Percentiles rank a stretch among this genome's conserved stretches.
Conservation (phyloP, 2,888 invertebrate species). For the Campoplex capitator region DNA sequence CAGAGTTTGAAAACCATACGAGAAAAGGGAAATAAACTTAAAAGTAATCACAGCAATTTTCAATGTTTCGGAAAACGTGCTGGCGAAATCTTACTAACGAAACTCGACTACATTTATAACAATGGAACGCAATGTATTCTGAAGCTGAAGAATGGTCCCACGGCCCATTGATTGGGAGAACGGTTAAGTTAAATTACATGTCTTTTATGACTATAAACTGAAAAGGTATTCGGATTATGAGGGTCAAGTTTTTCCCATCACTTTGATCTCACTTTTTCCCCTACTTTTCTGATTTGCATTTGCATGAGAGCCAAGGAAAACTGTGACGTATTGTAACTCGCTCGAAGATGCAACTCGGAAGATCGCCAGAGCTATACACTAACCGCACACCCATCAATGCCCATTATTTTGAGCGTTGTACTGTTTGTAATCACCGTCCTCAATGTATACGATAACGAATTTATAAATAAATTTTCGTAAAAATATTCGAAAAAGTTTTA, state of each 20-base stretch:
- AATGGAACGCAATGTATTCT: neutral
- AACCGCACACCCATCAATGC: neutral
- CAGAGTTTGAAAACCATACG: neutral
- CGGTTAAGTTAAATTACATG: no score
- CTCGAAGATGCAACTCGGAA: no score
- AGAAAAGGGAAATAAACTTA: neutral
- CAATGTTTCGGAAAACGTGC: constrained; percentile 5
- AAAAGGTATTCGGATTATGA: no score
- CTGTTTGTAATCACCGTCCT: neutral
- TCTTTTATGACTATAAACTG: no score
- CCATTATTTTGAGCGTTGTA: neutral
- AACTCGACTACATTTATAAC: neutral
- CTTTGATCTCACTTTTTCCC: no score
- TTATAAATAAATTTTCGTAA: neutral
- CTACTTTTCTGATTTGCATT: no score
- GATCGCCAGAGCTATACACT: no score
- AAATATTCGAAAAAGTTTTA: neutral
- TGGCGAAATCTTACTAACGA: neutral
- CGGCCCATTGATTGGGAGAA: neutral
- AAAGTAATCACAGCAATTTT: neutral
- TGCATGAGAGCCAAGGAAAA: no score
- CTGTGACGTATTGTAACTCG: no score
- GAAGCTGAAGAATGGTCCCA: neutral
- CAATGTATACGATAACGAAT: neutral
- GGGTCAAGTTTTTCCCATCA: no score